phyloP scores from a whole-genome alignment of 1,140 invertebrate species.

The Zophobas atratus region DNA sequence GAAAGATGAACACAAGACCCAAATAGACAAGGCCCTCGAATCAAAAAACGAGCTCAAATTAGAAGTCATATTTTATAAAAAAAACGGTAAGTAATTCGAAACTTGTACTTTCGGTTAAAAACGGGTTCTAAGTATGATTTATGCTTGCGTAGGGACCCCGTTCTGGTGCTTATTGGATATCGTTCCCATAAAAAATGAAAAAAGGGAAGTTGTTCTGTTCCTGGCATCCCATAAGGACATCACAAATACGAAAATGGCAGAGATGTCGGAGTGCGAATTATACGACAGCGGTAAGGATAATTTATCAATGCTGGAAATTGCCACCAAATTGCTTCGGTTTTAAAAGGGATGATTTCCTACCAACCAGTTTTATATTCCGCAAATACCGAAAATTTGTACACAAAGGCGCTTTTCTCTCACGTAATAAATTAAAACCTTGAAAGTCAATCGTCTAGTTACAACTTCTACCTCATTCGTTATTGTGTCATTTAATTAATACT shows the following conservation, averaged over 20 bases:
- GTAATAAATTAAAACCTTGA: no score
- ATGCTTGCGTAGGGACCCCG: slow-evolving; percentile 79
- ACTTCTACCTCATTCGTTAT: no score
- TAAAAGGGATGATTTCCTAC: not conserved
- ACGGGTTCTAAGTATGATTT: slow-evolving; percentile 13
- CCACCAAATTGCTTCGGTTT: not conserved
- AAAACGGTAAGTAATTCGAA: slow-evolving; percentile 83
- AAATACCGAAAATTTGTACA: not conserved
- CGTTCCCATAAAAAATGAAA: slow-evolving; percentile 98
- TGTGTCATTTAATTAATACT: no score
- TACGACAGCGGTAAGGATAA: slow-evolving; percentile 84
- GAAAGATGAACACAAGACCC: slow-evolving; percentile 87
- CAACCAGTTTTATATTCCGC: not conserved
- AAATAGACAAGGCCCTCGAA: slow-evolving; percentile 92
- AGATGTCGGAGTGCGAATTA: slow-evolving; percentile 84
- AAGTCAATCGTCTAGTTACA: no score
- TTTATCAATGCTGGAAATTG: slow-evolving; percentile 13
- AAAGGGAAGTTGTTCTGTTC: slow-evolving; percentile 96
- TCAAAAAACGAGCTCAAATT: slow-evolving; percentile 93
- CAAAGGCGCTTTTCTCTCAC: not conserved
- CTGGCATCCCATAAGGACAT: slow-evolving; percentile 98
- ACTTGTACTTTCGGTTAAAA: slow-evolving; percentile 12
- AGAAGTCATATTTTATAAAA: slow-evolving; percentile 96
- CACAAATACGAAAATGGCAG: slow-evolving; percentile 89
- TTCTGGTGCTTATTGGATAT: slow-evolving; percentile 98